phyloP scores from a whole-genome alignment of 2,113 vertebrate species.

The Otocyon megalotis region DNA sequence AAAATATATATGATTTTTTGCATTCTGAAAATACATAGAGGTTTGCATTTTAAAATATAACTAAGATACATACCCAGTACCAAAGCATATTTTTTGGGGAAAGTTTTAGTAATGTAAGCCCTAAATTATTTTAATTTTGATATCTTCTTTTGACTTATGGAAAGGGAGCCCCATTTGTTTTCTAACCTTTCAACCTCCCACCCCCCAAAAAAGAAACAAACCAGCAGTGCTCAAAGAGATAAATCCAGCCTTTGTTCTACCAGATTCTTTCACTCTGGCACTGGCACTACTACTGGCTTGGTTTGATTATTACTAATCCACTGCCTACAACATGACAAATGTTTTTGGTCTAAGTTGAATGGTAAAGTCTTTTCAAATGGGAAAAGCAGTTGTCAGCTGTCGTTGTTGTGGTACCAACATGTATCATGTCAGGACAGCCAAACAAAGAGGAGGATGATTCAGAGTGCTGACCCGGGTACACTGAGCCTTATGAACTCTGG shows the following conservation, averaged over 20 bases:
- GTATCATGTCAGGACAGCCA: constrained; percentile 44
- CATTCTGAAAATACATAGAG: not conserved
- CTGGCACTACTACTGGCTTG: constrained; percentile 29
- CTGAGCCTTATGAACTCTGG: constrained; percentile 30
- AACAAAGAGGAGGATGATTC: constrained; percentile 67
- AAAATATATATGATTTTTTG: not conserved
- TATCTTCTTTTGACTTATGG: constrained; percentile 28
- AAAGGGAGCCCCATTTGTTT: constrained; percentile 30
- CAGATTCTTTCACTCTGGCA: constrained; percentile 71
- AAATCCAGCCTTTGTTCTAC: constrained; percentile 80
- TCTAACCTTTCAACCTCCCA: not conserved
- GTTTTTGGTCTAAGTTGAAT: constrained; percentile 78
- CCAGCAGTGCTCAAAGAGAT: constrained; percentile 50
- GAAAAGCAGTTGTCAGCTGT: constrained; percentile 80
- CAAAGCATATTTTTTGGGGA: not conserved
- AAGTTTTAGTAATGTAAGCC: not conserved
- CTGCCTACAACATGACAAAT: constrained; percentile 74
- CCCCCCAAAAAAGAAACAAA: not conserved
- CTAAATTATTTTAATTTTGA: constrained; percentile 63
- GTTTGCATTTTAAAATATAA: constrained; percentile 24
- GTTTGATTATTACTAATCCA: constrained; percentile 80
- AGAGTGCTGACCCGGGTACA: constrained; percentile 51
- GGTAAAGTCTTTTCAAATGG: constrained; percentile 76
- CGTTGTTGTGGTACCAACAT: constrained; percentile 58
- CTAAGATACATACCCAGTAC: not conserved